phyloP scores from a whole-genome alignment of 2,888 invertebrate species.

The Spodoptera picta region DNA sequence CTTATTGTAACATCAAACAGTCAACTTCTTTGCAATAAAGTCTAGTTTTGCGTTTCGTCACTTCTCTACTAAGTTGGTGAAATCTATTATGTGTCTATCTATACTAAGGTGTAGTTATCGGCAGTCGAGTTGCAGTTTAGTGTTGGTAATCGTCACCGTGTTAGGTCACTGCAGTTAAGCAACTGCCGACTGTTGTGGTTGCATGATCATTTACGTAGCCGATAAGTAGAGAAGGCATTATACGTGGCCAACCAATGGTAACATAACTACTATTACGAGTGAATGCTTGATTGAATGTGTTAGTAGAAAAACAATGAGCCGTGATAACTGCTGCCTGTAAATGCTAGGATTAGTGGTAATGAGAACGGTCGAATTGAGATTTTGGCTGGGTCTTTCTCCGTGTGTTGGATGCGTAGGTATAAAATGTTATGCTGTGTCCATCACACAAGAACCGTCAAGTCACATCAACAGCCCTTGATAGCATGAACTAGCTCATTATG shows the following conservation, averaged over 20 bases:
- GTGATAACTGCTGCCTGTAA: conserved; percentile 22
- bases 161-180: conserved; percentile 49
- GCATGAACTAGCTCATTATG: too few species aligned
- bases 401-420: too few species aligned
- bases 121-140: conserved; percentile 11
- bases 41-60: too few species aligned
- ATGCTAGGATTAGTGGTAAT: conserved; percentile 7
- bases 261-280: conserved; percentile 46
- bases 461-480: too few species aligned
- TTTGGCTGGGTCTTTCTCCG: background rate
- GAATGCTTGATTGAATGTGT: conserved; percentile 36
- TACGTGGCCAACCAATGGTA: conserved; percentile 42
- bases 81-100: too few species aligned
- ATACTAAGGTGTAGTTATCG: conserved; percentile 16
- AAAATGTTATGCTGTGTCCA: too few species aligned
- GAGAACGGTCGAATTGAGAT: background rate
- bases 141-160: conserved; percentile 33
- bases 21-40: too few species aligned
- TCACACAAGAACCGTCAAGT: too few species aligned
- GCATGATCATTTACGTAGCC: conserved; percentile 52
- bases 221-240: conserved; percentile 45
- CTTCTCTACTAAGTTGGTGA: too few species aligned
- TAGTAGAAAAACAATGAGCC: conserved; percentile 32
- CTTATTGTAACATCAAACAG: too few species aligned
- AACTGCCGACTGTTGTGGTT: conserved; percentile 35